phyloP scores from a whole-genome alignment of 2,888 invertebrate genomes.

The Cybosia mesomella region DNA sequence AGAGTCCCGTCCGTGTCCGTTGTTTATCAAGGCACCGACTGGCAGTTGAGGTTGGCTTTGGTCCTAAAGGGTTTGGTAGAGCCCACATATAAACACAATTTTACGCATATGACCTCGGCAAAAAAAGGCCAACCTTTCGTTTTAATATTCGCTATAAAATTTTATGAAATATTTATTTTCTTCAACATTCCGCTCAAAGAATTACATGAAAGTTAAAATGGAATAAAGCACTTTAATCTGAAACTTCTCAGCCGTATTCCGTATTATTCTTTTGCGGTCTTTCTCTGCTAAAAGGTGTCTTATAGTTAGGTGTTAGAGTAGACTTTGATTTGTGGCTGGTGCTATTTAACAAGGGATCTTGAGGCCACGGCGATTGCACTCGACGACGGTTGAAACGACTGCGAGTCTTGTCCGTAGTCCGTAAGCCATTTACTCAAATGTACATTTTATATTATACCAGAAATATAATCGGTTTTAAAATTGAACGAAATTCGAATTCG shows the following conservation, averaged over 20 bases:
- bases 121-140: neutral
- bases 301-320: constrained; percentile 34
- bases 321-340: constrained; percentile 35
- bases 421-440: constrained; percentile 48
- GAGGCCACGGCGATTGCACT: constrained; percentile 57
- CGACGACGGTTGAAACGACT: constrained; percentile 42
- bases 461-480: neutral
- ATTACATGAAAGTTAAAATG: constrained; percentile 62
- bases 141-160: constrained; percentile 6
- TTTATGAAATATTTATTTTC: constrained; percentile 7
- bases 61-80: too few relatives aligned
- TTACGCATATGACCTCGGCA: neutral
- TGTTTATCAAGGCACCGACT: too few relatives aligned
- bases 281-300: constrained; percentile 26
- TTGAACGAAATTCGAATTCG: neutral
- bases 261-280: constrained; percentile 51
- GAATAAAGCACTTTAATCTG: constrained; percentile 65
- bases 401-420: constrained; percentile 44
- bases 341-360: constrained; percentile 62
- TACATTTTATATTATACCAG: constrained; percentile 32
- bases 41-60: too few relatives aligned
- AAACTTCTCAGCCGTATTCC: constrained; percentile 53
- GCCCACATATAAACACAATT: too few relatives aligned
- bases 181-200: constrained; percentile 44
- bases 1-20: too few relatives aligned